Base-by-base conservation (phyloP, 1,140 invertebrate species). In the Phocides pigmalion region DNA sequence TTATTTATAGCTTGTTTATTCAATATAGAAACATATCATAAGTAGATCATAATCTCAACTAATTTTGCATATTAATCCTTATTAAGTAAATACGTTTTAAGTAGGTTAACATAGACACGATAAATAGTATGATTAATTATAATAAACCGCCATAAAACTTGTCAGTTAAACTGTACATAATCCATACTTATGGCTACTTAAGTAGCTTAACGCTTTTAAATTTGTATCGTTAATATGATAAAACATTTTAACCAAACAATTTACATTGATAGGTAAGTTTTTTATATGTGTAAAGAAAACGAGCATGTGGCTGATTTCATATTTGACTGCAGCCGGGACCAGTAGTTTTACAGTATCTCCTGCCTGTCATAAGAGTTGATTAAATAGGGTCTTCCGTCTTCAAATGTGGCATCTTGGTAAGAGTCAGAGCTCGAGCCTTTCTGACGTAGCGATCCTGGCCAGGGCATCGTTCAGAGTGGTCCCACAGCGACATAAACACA, bases 101-200 rank as follows among this genome's bases (percentile, higher is more conserved):
- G 16, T 44, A 44, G 15, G 15, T 17, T n/a, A 49, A 8, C 28
- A 32, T 50, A 50, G 32, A 35, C 32, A 35, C 32, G n/a, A n/a
- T 35, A 8, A n/a, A 50, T 19, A 15, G 25, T 3, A 50, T 32
- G 47, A 50, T 32, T 50, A 28, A 50, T 49, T 49, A 49, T 22
- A 32, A 5, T 50, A 15, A 25, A 50, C 47, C 15, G 15, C 47
- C 9, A 32, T 50, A 28, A 50, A 19, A 19, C 47, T 50, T 50
- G 47, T 50, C 28, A 50, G 20, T 49, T 50, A 16, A 32, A 15
- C 9, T 41, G 15, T 41, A 32, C 47, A 32, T 50, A 50, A 50
- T 32, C 47, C 25, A 12, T 16, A 50, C 47, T 50, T 50, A 50
- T 50, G n/a, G 4, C 22, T 17, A 35, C 15, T 51, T 35, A 35